These are phyloP conservation scores for Patella vulgata DNA, from an alignment of 1,140 invertebrate genomes.

Conservation along the genomic window DNA sequence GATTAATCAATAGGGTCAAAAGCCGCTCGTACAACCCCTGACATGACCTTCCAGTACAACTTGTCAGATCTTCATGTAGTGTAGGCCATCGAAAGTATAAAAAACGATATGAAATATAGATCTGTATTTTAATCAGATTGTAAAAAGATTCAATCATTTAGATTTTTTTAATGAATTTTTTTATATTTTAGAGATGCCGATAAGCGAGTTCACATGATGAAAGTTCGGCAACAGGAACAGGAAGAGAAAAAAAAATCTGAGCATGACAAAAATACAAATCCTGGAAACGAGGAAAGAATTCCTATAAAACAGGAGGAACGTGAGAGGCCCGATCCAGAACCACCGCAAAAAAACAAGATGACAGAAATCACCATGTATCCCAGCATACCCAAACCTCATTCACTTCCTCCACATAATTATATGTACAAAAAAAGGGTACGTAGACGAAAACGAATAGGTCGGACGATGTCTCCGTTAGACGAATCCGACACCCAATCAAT, in stretches of 20 bases:
- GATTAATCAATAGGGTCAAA: too few relatives aligned
- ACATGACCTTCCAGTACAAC: too few relatives aligned
- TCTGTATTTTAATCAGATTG: too few relatives aligned
- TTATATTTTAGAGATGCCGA: constrained; percentile 57
- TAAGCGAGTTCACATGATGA: constrained; percentile 42
- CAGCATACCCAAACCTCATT: constrained; percentile 56
- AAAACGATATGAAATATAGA: too few relatives aligned
- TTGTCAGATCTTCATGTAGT: too few relatives aligned
- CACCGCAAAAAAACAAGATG: constrained; percentile 26
- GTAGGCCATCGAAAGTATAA: too few relatives aligned
- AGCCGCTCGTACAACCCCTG: too few relatives aligned
- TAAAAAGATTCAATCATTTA: too few relatives aligned
- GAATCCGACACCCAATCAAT: not conserved
- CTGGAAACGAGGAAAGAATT: constrained; percentile 22
- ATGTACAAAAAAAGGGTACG: constrained; percentile 51
- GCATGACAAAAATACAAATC: not conserved
- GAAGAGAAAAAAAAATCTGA: constrained; percentile 37
- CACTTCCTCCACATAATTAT: constrained; percentile 48
- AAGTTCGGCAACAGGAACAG: constrained; percentile 32
- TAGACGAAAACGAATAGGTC: constrained; percentile 30
- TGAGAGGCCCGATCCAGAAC: constrained; percentile 13
- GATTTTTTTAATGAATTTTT: too few relatives aligned
- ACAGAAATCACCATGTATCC: constrained; percentile 47
- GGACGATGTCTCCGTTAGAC: not conserved
- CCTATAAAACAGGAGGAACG: constrained; percentile 27